A percentile compares a stretch with the other conserved stretches of the same genome.
Evolutionary conservation across 23 tunicate species (phyloP).

Genomic region (Ascidia mentula): DNA sequence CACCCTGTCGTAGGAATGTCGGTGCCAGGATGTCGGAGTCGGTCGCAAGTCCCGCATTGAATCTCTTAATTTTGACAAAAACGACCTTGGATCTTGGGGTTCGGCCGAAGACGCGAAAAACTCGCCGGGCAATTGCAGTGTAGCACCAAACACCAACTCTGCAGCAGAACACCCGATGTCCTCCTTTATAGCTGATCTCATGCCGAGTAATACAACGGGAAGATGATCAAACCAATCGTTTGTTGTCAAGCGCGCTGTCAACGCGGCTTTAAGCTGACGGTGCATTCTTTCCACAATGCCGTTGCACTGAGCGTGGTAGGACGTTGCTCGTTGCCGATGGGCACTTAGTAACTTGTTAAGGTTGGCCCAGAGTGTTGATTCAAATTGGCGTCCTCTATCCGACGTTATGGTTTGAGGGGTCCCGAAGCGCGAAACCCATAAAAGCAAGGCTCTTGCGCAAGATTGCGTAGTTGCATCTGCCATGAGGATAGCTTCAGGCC

Average conservation of each 20-base stretch:
- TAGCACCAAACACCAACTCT: slow-evolving; percentile 13
- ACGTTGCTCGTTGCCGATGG: not conserved
- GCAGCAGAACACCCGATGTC: slow-evolving; percentile 12
- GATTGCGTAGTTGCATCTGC: slow-evolving; percentile 6
- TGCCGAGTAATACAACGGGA: slow-evolving; percentile 19
- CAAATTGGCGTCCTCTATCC: slow-evolving; percentile 22
- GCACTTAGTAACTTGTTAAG: not conserved
- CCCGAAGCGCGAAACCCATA: slow-evolving; percentile 7
- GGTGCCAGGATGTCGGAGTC: not conserved
- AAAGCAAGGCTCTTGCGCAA: not conserved
- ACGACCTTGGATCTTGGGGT: not conserved
- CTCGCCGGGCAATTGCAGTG: slow-evolving; percentile 16
- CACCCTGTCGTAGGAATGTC: not conserved
- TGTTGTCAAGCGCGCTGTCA: not conserved
- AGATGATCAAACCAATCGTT: slow-evolving; percentile 17
- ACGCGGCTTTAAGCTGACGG: slow-evolving; percentile 22
- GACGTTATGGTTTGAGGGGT: slow-evolving; percentile 1
- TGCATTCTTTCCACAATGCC: slow-evolving; percentile 25
- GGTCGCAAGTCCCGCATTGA: slow-evolving; percentile 2
- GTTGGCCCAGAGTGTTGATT: slow-evolving; percentile 3
- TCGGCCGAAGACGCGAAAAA: not conserved
- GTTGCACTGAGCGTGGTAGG: slow-evolving; percentile 8
- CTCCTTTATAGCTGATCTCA: not conserved
- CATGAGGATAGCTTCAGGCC: not conserved
- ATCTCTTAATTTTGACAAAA: not conserved